Evolutionary conservation across 2,888 invertebrate species (phyloP), one percentile per base, ranked within the genome.

Genomic region (Macrophya annulata): DNA sequence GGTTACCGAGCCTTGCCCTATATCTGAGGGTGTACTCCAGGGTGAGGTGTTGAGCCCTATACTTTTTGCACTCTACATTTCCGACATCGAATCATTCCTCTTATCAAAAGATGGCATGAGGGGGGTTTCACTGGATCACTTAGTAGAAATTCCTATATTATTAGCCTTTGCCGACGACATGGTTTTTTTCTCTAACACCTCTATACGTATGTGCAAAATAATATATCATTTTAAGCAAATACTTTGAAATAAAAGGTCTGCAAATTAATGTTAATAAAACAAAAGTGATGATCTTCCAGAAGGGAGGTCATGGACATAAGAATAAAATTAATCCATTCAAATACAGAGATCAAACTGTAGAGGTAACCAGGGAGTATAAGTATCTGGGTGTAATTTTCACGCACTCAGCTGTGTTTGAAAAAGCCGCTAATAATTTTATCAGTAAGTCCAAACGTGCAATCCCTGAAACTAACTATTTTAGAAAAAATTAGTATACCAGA

Each of bases 21-120:
- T 89, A 10, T 12, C 79, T 15, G 68, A 84, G 31, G 86, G 87
- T 10, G 85, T 86, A 12, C 82, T 87, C 9, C 88, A 88, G 77
- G 88, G 88, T 0, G 87, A 88, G 79, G 40, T 74, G 12, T 65
- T 86, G 12, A 85, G 85, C 25, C 85, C 87, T 21, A n/a, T 86
- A 5, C 84, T 85, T 21, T 86, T 86, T 65, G 71, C 87, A 37
- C 76, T 88, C 15, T 86, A 87, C 21, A 84, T 87, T 12, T 85
- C 84, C 12, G 89, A 88, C n/a, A 65, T 88, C n/a, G 85, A 86
- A 83, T 48, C 62, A 0, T 86, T 83, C 12, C 68, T 85, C 45
- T 68, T 40, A 71, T 37, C 72, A n/a, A 37, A 81, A 43, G 86
- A 43, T 43, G 6, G 86, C 4, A 37, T 68, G 4, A 62, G 77